These are phyloP conservation scores for Tetheella fluctuosa DNA, from an alignment of 2,888 invertebrate genomes.

Conservation along the genomic window DNA sequence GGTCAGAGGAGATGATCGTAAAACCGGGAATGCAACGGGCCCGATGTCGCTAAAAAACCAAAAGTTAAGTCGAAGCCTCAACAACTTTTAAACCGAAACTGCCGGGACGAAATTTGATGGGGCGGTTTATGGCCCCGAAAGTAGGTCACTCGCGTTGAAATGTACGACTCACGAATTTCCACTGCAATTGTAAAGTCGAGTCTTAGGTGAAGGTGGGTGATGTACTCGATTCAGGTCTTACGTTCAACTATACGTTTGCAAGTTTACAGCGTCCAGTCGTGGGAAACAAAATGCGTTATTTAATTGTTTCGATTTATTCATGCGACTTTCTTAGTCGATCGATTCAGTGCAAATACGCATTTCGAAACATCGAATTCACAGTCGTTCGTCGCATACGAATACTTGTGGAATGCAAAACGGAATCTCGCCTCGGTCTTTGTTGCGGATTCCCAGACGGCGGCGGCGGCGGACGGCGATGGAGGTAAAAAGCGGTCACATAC, in stretches of 20 bases:
- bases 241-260: not conserved
- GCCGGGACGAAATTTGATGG: slow-evolving; percentile 68
- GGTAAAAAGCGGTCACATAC: slow-evolving; percentile 78
- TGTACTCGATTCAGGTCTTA: not conserved
- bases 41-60: slow-evolving; percentile 66
- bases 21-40: slow-evolving; percentile 79
- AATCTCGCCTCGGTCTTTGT: slow-evolving; percentile 77
- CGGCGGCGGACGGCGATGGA: slow-evolving; percentile 54
- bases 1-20: slow-evolving; percentile 74
- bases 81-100: slow-evolving; percentile 57
- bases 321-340: slow-evolving; percentile 50
- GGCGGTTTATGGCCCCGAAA: slow-evolving; percentile 68
- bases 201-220: not conserved
- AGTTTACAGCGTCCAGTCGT: slow-evolving; percentile 23
- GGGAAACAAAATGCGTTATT: slow-evolving; percentile 38
- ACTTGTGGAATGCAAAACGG: slow-evolving; percentile 78
- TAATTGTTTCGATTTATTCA: slow-evolving; percentile 35
- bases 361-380: slow-evolving; percentile 63
- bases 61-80: slow-evolving; percentile 57
- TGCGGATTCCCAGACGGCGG: slow-evolving; percentile 82
- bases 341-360: slow-evolving; percentile 61
- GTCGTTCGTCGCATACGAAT: slow-evolving; percentile 63
- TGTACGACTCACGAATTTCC: slow-evolving; percentile 38
- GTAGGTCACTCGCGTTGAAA: slow-evolving; percentile 69
- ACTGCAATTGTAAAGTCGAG: slow-evolving; percentile 31